phyloP scores from a whole-genome alignment of 2,113 vertebrate genomes.

The Oostethus manadensis region DNA sequence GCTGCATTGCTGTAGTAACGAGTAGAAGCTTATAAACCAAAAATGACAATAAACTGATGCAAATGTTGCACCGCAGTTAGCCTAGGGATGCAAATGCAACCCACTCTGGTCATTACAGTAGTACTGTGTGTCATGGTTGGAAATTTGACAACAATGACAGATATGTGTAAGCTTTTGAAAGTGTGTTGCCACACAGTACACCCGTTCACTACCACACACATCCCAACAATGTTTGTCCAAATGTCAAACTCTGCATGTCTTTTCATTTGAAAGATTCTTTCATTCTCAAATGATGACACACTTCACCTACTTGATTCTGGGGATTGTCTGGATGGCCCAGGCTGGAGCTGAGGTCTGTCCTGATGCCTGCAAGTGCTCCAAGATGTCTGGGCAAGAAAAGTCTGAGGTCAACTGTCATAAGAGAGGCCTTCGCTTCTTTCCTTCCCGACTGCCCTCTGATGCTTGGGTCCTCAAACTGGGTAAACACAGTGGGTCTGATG shows the following conservation, averaged over 20 bases:
- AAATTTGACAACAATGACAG: not conserved
- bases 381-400: constrained; percentile 44
- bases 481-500: constrained; percentile 15
- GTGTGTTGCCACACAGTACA: not conserved
- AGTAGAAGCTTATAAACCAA: no score
- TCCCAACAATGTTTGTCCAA: not conserved
- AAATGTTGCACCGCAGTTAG: no score
- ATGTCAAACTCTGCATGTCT: not conserved
- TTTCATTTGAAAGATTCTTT: not conserved
- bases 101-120: not conserved
- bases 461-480: constrained; percentile 72
- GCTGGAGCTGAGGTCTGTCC: constrained; percentile 51
- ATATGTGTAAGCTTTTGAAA: not conserved
- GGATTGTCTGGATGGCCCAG: constrained; percentile 39
- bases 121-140: not conserved
- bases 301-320: constrained; percentile 33
- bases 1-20: no score
- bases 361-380: constrained; percentile 58
- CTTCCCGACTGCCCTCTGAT: constrained; percentile 62
- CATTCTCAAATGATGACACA: constrained; percentile 33
- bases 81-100: no score
- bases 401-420: constrained; percentile 71
- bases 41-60: no score
- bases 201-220: not conserved
- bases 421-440: constrained; percentile 56